Base-by-base conservation (phyloP, 2,113 vertebrate genomes). In the Numenius arquata region DNA sequence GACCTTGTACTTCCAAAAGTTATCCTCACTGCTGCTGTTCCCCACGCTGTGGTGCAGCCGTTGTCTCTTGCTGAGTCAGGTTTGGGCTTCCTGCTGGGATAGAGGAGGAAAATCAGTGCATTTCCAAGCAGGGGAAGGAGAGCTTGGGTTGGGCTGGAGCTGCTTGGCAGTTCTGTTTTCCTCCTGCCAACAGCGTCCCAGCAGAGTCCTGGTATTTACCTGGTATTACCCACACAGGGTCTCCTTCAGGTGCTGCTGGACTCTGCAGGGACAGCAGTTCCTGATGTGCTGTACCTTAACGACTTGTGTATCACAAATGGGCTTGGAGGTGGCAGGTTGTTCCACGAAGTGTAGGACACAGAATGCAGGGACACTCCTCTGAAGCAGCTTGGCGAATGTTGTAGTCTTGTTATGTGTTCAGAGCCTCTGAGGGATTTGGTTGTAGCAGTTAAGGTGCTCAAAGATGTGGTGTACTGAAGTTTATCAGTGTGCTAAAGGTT, bases 241-340 rank as follows among this genome's bases (percentile, higher is more conserved):
- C 11, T 74, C 30, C 40, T 62, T 80, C 0, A 3, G 68, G 61
- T 62, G 68, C 83, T 56, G 62, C 45, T 59, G 30, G 1, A 2
- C 68, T 81, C 43, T 68, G 61, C 70, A 55, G 34, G 32, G 41
- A 56, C 77, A 70, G 48, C 1, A 0, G 76, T 50, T 77, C 48
- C 50, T 3, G 0, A 34, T 20, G 29, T 0, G 2, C 20, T 59
- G 21, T 65, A 34, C 40, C 38, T 40, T 58, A 81, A 26, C 1
- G 2, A 40, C 38, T 30, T 1, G 1, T 1, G 0, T 72, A 16
- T 45, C 3, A 4, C 41, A 62, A 23, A 61, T 0, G 0, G 22
- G 68, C 19, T 85, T 1, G 3, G 73, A 56, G 32, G n/a, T 48
- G 38, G n/a, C 8, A 6, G 43, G 38, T 58, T 76, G 63, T 50